Conservation (phyloP, 2,888 invertebrate species). For the Xiphydria camelus region DNA sequence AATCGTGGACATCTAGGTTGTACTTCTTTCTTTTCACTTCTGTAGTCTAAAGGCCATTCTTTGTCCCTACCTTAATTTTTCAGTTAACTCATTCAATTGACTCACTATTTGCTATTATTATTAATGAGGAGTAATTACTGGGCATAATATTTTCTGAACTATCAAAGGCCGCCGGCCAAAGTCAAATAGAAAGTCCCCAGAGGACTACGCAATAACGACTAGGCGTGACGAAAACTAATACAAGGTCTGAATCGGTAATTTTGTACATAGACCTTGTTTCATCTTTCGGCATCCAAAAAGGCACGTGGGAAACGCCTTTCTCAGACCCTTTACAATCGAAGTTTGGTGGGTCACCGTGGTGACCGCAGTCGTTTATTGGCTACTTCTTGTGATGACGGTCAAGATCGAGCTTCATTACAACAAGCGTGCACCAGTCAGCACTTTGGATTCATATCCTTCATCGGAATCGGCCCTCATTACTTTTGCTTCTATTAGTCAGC, state of each 20-base stretch:
- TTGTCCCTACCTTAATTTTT: no score
- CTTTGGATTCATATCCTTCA: constrained; percentile 27
- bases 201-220: no score
- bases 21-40: no score
- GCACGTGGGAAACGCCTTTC: constrained; percentile 66
- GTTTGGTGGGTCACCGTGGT: constrained; percentile 64
- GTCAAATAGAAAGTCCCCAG: no score
- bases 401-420: constrained; percentile 30
- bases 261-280: constrained; percentile 63
- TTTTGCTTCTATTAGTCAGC: constrained; percentile 58
- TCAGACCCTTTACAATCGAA: constrained; percentile 63
- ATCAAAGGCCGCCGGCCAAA: no score
- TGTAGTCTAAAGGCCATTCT: not conserved
- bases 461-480: constrained; percentile 52
- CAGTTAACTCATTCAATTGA: no score
- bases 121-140: no score
- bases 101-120: no score
- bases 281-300: constrained; percentile 71
- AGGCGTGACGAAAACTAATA: no score
- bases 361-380: constrained; percentile 34
- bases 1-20: constrained; percentile 69
- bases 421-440: constrained; percentile 13
- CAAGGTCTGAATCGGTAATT: no score
- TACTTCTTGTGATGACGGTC: constrained; percentile 30
- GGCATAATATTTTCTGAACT: no score